Evolutionary conservation across 2,888 invertebrate species (phyloP).

Genomic region (Sinelater perroti): DNA sequence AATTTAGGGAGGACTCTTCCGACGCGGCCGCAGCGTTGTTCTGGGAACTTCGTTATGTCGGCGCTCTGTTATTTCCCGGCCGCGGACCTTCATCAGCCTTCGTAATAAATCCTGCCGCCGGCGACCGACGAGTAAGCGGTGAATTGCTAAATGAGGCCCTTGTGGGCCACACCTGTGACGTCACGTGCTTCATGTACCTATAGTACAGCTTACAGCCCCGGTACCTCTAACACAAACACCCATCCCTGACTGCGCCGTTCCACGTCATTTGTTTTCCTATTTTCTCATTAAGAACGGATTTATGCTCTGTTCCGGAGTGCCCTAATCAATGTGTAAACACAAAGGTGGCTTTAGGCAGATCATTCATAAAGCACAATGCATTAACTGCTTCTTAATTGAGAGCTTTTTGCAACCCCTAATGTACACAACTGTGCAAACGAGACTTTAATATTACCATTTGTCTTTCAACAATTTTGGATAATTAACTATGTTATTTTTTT

Average conservation of each 20-base stretch:
- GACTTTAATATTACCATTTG: too few relatives aligned
- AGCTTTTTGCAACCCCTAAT: too few relatives aligned
- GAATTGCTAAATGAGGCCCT: slow-evolving; percentile 45
- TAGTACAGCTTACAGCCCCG: neutral
- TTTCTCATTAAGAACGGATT: neutral
- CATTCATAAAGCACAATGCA: too few relatives aligned
- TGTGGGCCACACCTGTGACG: slow-evolving; percentile 46
- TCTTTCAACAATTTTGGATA: too few relatives aligned
- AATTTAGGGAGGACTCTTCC: slow-evolving; percentile 37
- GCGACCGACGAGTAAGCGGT: slow-evolving; percentile 42
- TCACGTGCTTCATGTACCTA: slow-evolving; percentile 35
- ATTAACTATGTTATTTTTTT: too few relatives aligned
- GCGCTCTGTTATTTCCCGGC: slow-evolving; percentile 36
- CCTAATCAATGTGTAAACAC: too few relatives aligned
- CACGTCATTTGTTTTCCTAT: neutral
- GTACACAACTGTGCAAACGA: too few relatives aligned
- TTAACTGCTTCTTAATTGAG: too few relatives aligned
- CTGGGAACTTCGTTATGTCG: slow-evolving; percentile 36
- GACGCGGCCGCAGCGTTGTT: slow-evolving; percentile 36
- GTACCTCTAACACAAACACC: slow-evolving; percentile 2
- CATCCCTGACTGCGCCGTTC: neutral
- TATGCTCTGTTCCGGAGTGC: too few relatives aligned
- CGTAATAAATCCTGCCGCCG: slow-evolving; percentile 43
- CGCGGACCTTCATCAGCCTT: slow-evolving; percentile 38
- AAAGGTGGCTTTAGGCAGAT: too few relatives aligned